A percentile compares a stretch with the other conserved stretches of the same genome.
Conservation (phyloP, 2,888 invertebrate species). For the Petrolisthes cinctipes region DNA sequence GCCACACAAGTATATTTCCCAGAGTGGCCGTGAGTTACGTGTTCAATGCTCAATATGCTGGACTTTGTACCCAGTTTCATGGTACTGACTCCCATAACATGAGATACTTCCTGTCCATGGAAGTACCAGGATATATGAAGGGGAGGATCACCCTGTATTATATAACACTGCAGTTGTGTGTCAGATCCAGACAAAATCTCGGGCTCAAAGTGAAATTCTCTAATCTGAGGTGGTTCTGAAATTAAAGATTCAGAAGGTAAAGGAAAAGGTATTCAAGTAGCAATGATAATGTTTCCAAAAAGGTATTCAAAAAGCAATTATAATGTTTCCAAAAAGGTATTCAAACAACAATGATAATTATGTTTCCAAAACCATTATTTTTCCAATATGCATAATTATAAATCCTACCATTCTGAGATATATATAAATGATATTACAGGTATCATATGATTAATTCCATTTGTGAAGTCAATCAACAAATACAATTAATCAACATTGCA, state of each 20-base stretch:
- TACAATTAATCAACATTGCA: too few relatives aligned
- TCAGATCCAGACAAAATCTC: constrained; percentile 65
- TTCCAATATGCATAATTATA: too few relatives aligned
- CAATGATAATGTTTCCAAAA: background rate
- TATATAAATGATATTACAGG: too few relatives aligned
- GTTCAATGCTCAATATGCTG: constrained; percentile 78
- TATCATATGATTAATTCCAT: too few relatives aligned
- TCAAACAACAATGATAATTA: too few relatives aligned
- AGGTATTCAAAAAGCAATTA: too few relatives aligned
- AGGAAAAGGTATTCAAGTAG: constrained; percentile 9
- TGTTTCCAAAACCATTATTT: too few relatives aligned
- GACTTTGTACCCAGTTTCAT: constrained; percentile 73
- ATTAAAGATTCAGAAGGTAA: constrained; percentile 17
- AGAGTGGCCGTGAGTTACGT: constrained; percentile 79
- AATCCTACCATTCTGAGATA: too few relatives aligned
- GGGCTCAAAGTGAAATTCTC: constrained; percentile 77
- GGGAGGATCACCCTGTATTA: constrained; percentile 70
- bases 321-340: too few relatives aligned
- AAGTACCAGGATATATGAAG: constrained; percentile 70
- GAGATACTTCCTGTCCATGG: constrained; percentile 69
- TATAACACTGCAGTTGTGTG: constrained; percentile 67
- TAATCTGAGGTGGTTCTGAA: constrained; percentile 71
- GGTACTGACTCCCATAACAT: constrained; percentile 66
- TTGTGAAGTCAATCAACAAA: too few relatives aligned
- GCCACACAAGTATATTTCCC: constrained; percentile 68